Percentiles rank a stretch among this genome's conserved stretches.
Conservation (phyloP, 37 sponge, comb jelly and placozoan species). For the Lycopodina hypogea region DNA sequence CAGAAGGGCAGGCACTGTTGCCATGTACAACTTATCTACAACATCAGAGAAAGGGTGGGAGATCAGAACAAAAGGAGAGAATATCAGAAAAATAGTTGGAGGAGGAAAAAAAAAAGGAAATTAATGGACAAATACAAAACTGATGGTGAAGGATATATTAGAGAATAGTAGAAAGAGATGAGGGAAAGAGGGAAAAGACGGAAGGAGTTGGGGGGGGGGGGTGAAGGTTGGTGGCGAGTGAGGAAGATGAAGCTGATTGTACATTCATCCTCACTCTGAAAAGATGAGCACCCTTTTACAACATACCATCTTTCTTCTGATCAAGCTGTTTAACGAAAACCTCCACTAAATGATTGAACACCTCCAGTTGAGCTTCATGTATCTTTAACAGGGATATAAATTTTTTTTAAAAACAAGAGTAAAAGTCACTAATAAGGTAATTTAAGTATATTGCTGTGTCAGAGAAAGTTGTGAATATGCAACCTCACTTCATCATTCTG, state of each 20-base stretch:
- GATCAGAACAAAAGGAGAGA: neutral
- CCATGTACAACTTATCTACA: conserved; percentile 18
- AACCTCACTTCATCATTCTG: too few species aligned
- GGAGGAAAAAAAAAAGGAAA: neutral
- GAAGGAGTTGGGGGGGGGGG: too few species aligned
- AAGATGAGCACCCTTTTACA: neutral
- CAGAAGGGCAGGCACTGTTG: conserved; percentile 37
- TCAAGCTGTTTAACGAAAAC: neutral
- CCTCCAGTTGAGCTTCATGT: neutral
- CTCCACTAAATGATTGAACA: neutral
- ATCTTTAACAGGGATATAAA: neutral
- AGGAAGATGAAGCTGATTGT: too few species aligned
- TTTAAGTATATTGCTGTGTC: neutral
- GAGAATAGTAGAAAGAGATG: too few species aligned
- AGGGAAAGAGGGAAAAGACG: too few species aligned
- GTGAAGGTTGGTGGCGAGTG: too few species aligned
- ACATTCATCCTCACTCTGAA: too few species aligned
- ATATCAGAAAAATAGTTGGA: neutral
- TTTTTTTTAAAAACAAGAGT: neutral
- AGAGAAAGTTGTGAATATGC: neutral
- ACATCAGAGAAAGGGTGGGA: neutral
- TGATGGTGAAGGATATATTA: neutral
- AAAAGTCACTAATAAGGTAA: too few species aligned
- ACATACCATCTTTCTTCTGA: neutral
- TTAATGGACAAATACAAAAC: neutral